phyloP scores from a whole-genome alignment of 2,113 vertebrate genomes.

The Lagopus leucura region DNA sequence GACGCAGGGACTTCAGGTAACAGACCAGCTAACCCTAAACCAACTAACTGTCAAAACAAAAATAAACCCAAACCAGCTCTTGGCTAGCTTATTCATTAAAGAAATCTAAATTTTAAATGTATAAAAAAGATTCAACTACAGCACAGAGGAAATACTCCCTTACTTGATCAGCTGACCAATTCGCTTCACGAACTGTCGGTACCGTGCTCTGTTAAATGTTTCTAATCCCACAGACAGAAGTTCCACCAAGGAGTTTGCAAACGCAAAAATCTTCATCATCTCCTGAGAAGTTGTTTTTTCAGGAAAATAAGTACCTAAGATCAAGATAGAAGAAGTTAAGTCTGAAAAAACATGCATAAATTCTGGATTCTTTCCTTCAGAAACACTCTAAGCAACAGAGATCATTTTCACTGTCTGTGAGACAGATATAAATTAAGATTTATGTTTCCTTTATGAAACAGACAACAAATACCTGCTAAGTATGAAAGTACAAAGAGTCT shows the following conservation, averaged over 20 bases:
- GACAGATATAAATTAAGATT: background rate
- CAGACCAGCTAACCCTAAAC: background rate
- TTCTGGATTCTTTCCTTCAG: background rate
- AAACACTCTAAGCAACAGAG: background rate
- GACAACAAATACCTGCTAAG: background rate
- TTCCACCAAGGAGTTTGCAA: conserved; percentile 92
- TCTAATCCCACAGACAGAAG: conserved; percentile 90
- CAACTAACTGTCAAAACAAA: background rate
- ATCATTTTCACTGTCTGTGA: background rate
- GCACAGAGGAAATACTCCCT: background rate
- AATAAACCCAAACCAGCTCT: background rate
- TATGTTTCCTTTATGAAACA: background rate
- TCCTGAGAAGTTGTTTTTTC: conserved; percentile 91
- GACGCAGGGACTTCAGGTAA: background rate
- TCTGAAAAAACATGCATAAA: background rate
- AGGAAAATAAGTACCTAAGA: conserved; percentile 87
- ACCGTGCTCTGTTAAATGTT: conserved; percentile 94
- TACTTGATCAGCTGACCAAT: conserved; percentile 96
- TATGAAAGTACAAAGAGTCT: background rate
- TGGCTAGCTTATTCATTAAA: background rate
- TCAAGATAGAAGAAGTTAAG: background rate
- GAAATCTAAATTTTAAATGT: background rate
- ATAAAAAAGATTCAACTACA: background rate
- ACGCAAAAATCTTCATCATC: conserved; percentile 97
- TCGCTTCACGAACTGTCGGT: conserved; percentile 95